phyloP scores from a whole-genome alignment of 2,113 vertebrate species.

The Tympanuchus pallidicinctus region DNA sequence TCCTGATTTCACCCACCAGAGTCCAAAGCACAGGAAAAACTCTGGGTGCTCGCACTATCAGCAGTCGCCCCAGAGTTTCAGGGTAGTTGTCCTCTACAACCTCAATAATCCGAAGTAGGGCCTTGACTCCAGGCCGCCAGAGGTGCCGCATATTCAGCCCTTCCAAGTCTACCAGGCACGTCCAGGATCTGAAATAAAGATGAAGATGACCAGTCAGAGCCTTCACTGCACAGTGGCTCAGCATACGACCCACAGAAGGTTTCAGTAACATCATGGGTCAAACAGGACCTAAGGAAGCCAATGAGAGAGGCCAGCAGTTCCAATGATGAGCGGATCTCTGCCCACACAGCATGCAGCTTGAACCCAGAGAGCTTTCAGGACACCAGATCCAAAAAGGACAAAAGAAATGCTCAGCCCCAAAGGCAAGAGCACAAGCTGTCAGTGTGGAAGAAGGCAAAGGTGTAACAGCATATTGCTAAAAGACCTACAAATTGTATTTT shows the following conservation, averaged over 20 bases:
- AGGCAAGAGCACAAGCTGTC: background rate
- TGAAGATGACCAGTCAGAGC: background rate
- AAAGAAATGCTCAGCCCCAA: background rate
- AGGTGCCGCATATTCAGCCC: conserved; percentile 88
- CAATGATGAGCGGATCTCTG: background rate
- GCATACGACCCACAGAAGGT: background rate
- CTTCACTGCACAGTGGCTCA: background rate
- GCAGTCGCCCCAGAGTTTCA: conserved; percentile 83
- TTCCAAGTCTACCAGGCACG: conserved; percentile 86
- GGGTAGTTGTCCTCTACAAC: conserved; percentile 89
- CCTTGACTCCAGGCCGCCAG: conserved; percentile 87
- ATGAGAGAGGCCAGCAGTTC: fast-evolving
- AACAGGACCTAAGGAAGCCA: background rate
- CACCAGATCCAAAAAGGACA: background rate
- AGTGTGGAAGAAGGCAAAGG: background rate
- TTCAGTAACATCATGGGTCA: background rate
- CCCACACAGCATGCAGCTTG: background rate
- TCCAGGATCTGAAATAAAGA: conserved; percentile 82
- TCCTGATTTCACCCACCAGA: conserved; percentile 73
- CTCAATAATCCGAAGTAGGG: conserved; percentile 85
- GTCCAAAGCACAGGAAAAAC: conserved; percentile 89
- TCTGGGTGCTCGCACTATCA: conserved; percentile 84
- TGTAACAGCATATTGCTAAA: background rate
- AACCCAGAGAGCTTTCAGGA: background rate
- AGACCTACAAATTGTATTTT: background rate